Evolutionary conservation across 2,888 invertebrate species (phyloP).

Genomic region (Pandemis corylana): DNA sequence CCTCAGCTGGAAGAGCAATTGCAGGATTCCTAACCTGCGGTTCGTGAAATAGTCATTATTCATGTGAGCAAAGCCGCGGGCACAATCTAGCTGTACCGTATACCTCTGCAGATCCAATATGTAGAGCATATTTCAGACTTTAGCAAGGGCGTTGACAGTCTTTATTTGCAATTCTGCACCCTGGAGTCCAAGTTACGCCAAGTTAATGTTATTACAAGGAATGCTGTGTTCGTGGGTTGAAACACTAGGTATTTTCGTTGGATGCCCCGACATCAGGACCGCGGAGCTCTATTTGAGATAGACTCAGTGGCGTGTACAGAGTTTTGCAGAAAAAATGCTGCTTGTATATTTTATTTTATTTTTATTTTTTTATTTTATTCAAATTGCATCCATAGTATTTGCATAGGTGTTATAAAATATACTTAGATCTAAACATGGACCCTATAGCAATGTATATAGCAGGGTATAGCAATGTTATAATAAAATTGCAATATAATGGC

Average conservation of each 20-base stretch:
- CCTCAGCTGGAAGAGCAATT: too few relatives aligned
- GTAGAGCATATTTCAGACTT: neutral
- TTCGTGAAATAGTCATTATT: too few relatives aligned
- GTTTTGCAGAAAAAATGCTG: neutral
- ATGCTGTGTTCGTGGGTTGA: conserved; percentile 10
- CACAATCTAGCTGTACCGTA: neutral
- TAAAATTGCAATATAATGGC: too few relatives aligned
- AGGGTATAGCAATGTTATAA: too few relatives aligned
- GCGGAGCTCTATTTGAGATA: neutral
- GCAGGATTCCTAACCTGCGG: too few relatives aligned
- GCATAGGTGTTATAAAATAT: too few relatives aligned
- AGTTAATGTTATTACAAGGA: conserved; percentile 17
- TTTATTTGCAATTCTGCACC: conserved; percentile 1
- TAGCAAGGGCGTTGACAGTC: neutral
- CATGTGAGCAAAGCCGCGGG: neutral
- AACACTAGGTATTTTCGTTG: conserved; percentile 1
- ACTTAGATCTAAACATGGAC: too few relatives aligned
- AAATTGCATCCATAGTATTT: too few relatives aligned
- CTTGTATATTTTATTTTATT: too few relatives aligned
- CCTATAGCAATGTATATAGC: too few relatives aligned
- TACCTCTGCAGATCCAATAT: neutral
- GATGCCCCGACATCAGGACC: neutral
- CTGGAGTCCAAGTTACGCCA: neutral
- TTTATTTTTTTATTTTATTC: too few relatives aligned
- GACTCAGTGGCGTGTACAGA: neutral